Evolutionary conservation across 2,113 vertebrate genomes (phyloP), one percentile per base, ranked within the genome.

Genomic region (Pomatorhinus ruficollis): DNA sequence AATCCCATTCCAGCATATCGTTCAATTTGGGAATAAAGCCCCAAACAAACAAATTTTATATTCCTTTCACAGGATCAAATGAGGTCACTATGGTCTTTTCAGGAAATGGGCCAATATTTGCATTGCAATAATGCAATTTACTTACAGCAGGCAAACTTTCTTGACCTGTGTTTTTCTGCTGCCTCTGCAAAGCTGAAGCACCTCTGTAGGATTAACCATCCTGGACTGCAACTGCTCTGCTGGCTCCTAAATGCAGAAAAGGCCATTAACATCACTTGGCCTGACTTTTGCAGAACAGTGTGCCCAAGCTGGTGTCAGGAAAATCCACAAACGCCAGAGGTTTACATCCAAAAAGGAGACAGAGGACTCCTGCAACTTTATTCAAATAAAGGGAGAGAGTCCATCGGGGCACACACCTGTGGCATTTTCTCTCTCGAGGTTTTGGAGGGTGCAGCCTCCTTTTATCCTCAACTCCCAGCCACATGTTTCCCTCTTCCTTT

Each of bases 391-490:
- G n/a, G 68, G 15, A 33, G 28, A 27, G 49, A 84, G 40, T 3
- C 9, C 59, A 54, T 28, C 0, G 0, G 5, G 18, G 5, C 33
- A 83, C 17, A 22, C 1, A 1, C 17, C 21, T 3, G 0, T 0
- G 3, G 8, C 1, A 0, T 45, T 31, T 63, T 33, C 22, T 31
- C 68, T 45, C 25, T 10, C 1, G 0, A 3, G 16, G 21, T 54
- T 45, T 72, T 0, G 1, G 57, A 45, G 7, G 4, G 21, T 0
- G 0, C n/a, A 39, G 39, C 9, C 28, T 72, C 40, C 9, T 64
- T 74, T 64, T 39, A 47, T 45, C 17, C n/a, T 4, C 2, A 63
- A 18, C 18, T 63, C 39, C 14, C 0, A 0, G 16, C 37, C 0
- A 0, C 25, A 52, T 6, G 3, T 17, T 53, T 17, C 39, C 33